Conservation (phyloP, 2,797 vertebrate species). For the Okamejei kenojei region DNA sequence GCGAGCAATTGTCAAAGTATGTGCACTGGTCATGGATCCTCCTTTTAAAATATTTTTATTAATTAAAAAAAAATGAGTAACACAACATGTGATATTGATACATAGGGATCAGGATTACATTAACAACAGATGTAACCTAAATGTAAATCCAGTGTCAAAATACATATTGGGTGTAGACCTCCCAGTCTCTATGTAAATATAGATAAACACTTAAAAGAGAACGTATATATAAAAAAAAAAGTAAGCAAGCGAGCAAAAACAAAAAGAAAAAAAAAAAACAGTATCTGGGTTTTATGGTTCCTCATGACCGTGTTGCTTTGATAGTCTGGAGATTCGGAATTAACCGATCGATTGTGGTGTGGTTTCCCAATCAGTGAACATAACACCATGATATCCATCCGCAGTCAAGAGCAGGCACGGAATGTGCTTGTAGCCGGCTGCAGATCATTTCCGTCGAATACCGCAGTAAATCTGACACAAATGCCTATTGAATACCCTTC, state of each 20-base stretch:
- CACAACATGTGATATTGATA: too few species aligned
- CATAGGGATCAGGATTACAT: too few species aligned
- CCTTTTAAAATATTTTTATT: too few species aligned
- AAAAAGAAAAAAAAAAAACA: too few species aligned
- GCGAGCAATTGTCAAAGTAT: neutral
- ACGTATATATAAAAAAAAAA: too few species aligned
- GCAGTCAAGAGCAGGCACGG: constrained; percentile 2
- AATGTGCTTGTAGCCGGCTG: constrained; percentile 24
- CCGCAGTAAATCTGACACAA: constrained; percentile 27
- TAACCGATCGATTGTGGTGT: neutral
- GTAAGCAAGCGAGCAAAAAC: too few species aligned
- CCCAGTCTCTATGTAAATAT: too few species aligned
- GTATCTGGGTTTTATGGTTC: neutral
- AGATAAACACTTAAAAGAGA: too few species aligned
- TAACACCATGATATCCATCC: neutral
- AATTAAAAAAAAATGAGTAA: too few species aligned
- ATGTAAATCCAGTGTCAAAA: too few species aligned
- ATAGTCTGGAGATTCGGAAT: neutral
- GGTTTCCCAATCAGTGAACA: constrained; percentile 17
- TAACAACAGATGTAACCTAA: too few species aligned
- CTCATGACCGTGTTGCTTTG: neutral
- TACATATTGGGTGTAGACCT: too few species aligned
- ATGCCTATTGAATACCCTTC: constrained; percentile 21
- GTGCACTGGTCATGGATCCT: neutral
- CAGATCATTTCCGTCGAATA: constrained; percentile 23